These are phyloP conservation scores for Scaptomyza pallida DNA, from an alignment of 1,140 invertebrate species.

Conservation along the genomic window DNA sequence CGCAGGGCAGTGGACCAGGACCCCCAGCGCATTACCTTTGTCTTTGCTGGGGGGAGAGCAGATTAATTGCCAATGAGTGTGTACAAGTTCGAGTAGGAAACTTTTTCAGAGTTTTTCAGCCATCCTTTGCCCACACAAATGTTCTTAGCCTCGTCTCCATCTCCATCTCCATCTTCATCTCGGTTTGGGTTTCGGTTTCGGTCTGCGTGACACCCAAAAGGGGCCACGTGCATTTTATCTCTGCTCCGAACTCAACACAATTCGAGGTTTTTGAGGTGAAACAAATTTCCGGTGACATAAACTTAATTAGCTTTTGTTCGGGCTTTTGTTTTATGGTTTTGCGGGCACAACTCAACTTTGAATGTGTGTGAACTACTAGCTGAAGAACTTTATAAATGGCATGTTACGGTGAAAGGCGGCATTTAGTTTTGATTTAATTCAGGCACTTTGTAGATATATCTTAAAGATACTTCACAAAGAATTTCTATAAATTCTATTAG, in stretches of 20 bases:
- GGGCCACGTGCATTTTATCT: slow-evolving; percentile 78
- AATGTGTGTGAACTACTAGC: slow-evolving; percentile 11
- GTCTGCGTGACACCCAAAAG: slow-evolving; percentile 59
- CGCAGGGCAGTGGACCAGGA: background rate
- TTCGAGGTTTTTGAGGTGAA: slow-evolving; percentile 83
- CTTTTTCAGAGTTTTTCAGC: slow-evolving; percentile 63
- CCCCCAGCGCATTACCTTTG: slow-evolving; percentile 68
- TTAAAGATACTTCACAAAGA: slow-evolving; percentile 46
- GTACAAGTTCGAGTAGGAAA: slow-evolving; percentile 75
- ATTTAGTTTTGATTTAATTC: slow-evolving; percentile 80
- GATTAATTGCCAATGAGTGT: slow-evolving; percentile 82
- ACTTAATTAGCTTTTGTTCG: slow-evolving; percentile 83
- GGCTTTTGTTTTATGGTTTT: slow-evolving; percentile 82
- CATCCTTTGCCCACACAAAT: slow-evolving; percentile 14
- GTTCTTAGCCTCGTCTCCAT: background rate
- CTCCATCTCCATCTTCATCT: background rate
- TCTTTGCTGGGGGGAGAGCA: slow-evolving; percentile 60
- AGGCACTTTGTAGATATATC: slow-evolving; percentile 75
- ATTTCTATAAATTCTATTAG: slow-evolving; percentile 34
- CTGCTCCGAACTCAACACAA: slow-evolving; percentile 65
- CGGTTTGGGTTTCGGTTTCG: slow-evolving; percentile 26
- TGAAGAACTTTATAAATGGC: slow-evolving; percentile 55
- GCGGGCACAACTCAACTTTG: slow-evolving; percentile 63
- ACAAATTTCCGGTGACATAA: slow-evolving; percentile 83
- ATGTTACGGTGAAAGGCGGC: slow-evolving; percentile 63